A percentile compares a stretch with the other conserved stretches of the same genome.
Conservation (phyloP, 2,888 invertebrate genomes). For the Rotaria magnacalcarata region DNA sequence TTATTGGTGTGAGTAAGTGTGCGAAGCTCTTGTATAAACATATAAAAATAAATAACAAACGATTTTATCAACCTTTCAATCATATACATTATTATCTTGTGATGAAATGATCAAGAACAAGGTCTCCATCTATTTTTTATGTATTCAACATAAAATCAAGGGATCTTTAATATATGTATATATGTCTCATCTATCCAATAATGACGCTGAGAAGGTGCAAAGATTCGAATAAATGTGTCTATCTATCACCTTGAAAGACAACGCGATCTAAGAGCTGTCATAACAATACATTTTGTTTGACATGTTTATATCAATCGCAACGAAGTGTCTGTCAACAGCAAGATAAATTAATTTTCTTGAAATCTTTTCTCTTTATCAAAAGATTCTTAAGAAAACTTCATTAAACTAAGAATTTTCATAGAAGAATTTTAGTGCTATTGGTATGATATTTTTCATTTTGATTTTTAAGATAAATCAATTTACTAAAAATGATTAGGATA, state of each 20-base stretch:
- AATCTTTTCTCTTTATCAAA: too few species aligned
- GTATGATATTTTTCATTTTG: too few species aligned
- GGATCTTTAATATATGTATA: neutral
- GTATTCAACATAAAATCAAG: too few species aligned
- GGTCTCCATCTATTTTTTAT: neutral
- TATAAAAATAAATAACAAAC: constrained; percentile 1
- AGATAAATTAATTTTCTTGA: too few species aligned
- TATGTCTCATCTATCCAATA: neutral
- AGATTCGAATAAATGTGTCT: neutral
- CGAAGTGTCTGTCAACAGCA: too few species aligned
- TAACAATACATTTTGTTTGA: neutral
- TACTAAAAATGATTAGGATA: too few species aligned
- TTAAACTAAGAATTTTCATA: too few species aligned
- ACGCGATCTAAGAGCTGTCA: neutral
- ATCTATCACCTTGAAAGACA: neutral
- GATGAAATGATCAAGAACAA: neutral
- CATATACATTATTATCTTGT: neutral
- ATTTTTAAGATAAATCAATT: too few species aligned
- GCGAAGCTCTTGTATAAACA: neutral
- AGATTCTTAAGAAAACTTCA: too few species aligned
- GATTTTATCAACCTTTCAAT: neutral
- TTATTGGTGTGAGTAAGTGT: too few species aligned
- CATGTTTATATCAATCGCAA: too few species aligned
- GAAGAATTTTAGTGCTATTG: too few species aligned
- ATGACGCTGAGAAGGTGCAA: neutral